phyloP scores from a whole-genome alignment of 1,140 invertebrate genomes.

The Microplitis mediator region DNA sequence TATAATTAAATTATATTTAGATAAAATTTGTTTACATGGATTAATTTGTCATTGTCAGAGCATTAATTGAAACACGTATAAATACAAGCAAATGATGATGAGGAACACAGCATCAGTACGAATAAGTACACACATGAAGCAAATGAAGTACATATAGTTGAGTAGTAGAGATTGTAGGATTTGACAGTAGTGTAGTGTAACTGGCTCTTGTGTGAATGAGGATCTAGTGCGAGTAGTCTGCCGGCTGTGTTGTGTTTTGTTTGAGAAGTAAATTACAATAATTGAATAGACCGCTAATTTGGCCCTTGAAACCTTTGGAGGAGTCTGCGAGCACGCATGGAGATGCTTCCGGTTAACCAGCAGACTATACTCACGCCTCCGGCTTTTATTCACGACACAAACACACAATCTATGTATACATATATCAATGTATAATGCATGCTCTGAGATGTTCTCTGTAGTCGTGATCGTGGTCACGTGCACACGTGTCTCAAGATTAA shows the following conservation, averaged over 20 bases:
- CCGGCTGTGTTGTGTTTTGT: conserved; percentile 48
- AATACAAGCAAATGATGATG: too few species aligned
- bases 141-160: too few species aligned
- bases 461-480: conserved; percentile 15
- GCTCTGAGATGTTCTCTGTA: background rate
- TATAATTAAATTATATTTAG: too few species aligned
- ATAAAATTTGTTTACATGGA: too few species aligned
- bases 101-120: too few species aligned
- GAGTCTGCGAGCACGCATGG: background rate
- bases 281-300: conserved; percentile 61
- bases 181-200: background rate
- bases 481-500: conserved; percentile 34
- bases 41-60: too few species aligned
- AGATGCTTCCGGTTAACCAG: conserved; percentile 29
- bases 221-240: background rate
- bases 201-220: too few species aligned
- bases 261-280: conserved; percentile 62
- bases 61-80: too few species aligned
- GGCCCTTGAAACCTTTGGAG: conserved; percentile 26
- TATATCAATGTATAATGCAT: background rate
- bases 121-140: too few species aligned
- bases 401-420: background rate
- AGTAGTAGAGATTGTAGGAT: too few species aligned
- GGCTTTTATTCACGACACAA: conserved; percentile 26
- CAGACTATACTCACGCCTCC: conserved; percentile 15